Evolutionary conservation across 2,797 vertebrate species (phyloP), one percentile per base, ranked within the genome.

Genomic region (Vultur gryphus): DNA sequence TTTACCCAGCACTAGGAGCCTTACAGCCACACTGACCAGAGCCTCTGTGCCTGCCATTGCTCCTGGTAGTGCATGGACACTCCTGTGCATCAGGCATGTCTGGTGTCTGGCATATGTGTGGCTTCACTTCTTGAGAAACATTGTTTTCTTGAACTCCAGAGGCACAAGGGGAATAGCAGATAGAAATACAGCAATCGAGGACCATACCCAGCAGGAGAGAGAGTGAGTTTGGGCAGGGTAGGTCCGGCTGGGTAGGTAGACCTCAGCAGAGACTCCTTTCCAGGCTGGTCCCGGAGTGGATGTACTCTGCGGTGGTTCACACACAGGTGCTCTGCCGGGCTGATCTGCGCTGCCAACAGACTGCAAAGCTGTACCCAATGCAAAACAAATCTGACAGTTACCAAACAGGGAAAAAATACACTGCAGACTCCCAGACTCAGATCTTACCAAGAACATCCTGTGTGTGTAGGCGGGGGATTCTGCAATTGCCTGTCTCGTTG

Each of bases 21-120:
- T 76, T 64, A 67, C 11, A 72, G 39, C 35, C 19, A 17, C 0
- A 0, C 31, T 69, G 46, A 46, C 39, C 3, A 2, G 25, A 24
- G 3, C 10, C 8, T 49, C 31, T 2, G 0, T 35, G 37, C 48
- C 24, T 70, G 19, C 39, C 2, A 1, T 3, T 80, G 54, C n/a
- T 90, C 24, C 26, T 57, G 9, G 20, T 26, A 39, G 9, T 7
- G 8, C 44, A 46, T 3, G 33, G 57, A 71, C 19, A 13, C 10
- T 48, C 21, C 49, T 6, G 21, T n/a, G 13, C 58, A 33, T 25
- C 21, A 33, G 52, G 29, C 7, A 12, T 0, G 1, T 23, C 31
- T 48, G 18, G 14, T 26, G 3, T 37, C 21, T 72, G 54, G 41
- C 20, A 9, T 31, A 66, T 3, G 23, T 8, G 16, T 67, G 61